Evolutionary conservation across 53 echinoderm and acorn worm genomes (phyloP).

Genomic region (Stichopus horrens): DNA sequence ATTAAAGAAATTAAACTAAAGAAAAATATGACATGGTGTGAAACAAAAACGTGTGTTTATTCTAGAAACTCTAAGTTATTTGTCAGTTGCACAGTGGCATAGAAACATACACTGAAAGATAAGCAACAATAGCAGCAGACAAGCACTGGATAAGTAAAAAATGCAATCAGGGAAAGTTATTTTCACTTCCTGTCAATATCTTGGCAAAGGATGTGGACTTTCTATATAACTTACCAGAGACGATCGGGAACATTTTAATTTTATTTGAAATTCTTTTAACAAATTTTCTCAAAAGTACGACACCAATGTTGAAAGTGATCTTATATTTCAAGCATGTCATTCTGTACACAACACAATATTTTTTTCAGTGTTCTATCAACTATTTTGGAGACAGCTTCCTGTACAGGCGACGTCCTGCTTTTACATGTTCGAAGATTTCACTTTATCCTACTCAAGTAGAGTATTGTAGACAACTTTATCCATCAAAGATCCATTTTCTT

Average conservation of each 20-base stretch:
- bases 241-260: no score
- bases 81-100: neutral
- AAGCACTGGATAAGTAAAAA: neutral
- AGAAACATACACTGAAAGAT: neutral
- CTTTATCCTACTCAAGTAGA: slow-evolving; percentile 12
- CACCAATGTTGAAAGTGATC: no score
- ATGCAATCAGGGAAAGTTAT: neutral
- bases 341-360: no score
- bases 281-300: no score
- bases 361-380: no score
- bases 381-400: neutral
- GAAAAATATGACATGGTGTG: no score
- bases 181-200: neutral
- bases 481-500: slow-evolving; percentile 3
- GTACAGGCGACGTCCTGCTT: slow-evolving; percentile 2
- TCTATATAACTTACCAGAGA: no score
- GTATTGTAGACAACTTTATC: slow-evolving; percentile 18
- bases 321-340: no score
- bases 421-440: neutral
- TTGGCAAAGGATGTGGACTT: neutral
- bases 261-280: no score
- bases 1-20: no score
- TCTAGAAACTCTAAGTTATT: neutral
- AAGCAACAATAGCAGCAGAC: neutral
- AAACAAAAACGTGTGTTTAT: neutral